Base-by-base conservation (phyloP, 2,888 invertebrate species). In the Sphaeridia pumilis region DNA sequence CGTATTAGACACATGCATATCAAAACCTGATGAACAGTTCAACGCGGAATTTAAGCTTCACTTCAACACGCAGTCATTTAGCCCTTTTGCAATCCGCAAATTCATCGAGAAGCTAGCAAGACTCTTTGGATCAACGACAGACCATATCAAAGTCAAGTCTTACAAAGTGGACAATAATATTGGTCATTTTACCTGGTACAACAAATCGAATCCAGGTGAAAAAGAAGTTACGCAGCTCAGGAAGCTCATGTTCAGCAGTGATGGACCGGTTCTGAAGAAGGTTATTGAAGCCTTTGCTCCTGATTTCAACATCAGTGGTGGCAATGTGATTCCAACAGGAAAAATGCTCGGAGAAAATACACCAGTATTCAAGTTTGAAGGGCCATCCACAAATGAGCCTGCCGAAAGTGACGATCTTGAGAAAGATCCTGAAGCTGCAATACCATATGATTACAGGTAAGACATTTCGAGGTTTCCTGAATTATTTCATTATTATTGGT, bases 41-140 rank as follows among this genome's bases (percentile, higher is more conserved):
- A 83, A 80, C 21, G 81, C 86, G 0, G 84, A 87, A 68, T 87
- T 89, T 71, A 83, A 82, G 60, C 83, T 88, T 76, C 83, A 80
- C 0, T 72, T 90, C 82, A 60, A 78, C 80, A 44, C 76, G 79
- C 0, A 70, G 67, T 52, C 80, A 79, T 68, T 78, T 82, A 7
- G 75, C 77, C 31, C 82, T 88, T 0, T 72, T 74, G 26, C 76
- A 81, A 85, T 89, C 67, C 77, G 85, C 28, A 83, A 83, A 65
- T 84, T 90, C 60, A 78, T 90, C 17, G 85, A 88, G 67, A 85
- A 84, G 60, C 69, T 93, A 22, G 78, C 84, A 0, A 76, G 78
- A 21, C 68, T 90, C 12, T 89, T 88, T 67, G 89, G 92, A 70
- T 72, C 73, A 24, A 79, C 82, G 57, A 78, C 86, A 0, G 77